These are phyloP conservation scores for Patiria pectinifera DNA, from an alignment of 53 echinoderm and acorn worm genomes.

Conservation along the genomic window DNA sequence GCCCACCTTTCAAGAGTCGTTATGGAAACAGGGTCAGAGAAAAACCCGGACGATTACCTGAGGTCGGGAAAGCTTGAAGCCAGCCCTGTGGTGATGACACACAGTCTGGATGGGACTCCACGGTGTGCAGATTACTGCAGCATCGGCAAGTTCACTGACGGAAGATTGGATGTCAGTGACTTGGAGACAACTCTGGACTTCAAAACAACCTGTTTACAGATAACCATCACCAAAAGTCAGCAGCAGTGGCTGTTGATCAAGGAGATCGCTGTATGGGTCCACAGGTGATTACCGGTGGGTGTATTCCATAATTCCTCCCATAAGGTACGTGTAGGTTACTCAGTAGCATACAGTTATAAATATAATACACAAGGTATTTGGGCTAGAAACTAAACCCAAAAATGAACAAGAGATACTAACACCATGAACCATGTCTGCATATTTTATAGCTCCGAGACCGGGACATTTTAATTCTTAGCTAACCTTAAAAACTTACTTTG, in stretches of 20 bases:
- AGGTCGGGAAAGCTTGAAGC: conserved; percentile 72
- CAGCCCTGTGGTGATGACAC: conserved; percentile 41
- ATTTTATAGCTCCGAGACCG: too few species aligned
- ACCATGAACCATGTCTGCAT: too few species aligned
- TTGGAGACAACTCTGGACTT: conserved; percentile 55
- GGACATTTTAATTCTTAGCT: too few species aligned
- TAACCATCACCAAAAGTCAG: conserved; percentile 75
- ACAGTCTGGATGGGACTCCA: conserved; percentile 41
- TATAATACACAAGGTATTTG: too few species aligned
- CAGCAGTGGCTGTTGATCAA: conserved; percentile 79
- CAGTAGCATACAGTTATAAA: too few species aligned
- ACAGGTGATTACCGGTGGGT: neutral
- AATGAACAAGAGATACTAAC: too few species aligned
- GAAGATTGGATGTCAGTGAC: conserved; percentile 69
- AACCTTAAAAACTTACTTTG: too few species aligned
- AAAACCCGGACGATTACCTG: conserved; percentile 79
- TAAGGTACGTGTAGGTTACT: neutral
- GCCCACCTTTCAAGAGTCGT: conserved; percentile 69
- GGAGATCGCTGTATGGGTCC: conserved; percentile 90
- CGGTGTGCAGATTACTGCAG: conserved; percentile 74
- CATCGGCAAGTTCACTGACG: conserved; percentile 71
- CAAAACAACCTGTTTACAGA: conserved; percentile 71
- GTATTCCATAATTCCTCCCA: neutral
- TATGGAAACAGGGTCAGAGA: conserved; percentile 77
- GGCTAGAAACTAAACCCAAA: too few species aligned